These are phyloP conservation scores for Astreopora myriophthalma DNA, from an alignment of 64 coral and sea anemone species.

Conservation along the genomic window DNA sequence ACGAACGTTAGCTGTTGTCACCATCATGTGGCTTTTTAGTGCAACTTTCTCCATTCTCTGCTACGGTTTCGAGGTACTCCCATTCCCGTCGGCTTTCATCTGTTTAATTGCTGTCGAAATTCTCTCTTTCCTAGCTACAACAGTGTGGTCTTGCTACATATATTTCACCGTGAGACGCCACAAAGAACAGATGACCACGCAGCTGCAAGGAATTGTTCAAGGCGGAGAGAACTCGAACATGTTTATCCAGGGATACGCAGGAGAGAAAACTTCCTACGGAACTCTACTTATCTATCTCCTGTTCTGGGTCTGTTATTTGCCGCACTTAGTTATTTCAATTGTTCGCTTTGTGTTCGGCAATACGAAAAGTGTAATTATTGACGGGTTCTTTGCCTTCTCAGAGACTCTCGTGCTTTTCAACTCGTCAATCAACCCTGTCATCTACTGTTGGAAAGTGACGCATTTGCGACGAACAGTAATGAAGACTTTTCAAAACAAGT, in stretches of 20 bases:
- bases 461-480: not conserved
- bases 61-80: not conserved
- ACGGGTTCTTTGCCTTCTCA: not conserved
- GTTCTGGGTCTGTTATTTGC: conserved; percentile 10
- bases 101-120: not conserved
- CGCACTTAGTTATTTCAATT: not conserved
- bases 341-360: too few relatives aligned
- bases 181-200: not conserved
- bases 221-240: not conserved
- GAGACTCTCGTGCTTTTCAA: not conserved
- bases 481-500: not conserved
- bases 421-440: not conserved
- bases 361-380: not conserved
- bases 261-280: not conserved
- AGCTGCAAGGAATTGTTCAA: not conserved
- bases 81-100: not conserved
- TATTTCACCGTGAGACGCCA: conserved; percentile 5
- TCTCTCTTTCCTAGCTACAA: not conserved
- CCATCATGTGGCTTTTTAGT: not conserved
- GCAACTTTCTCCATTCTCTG: not conserved
- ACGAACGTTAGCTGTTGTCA: not conserved
- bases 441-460: not conserved
- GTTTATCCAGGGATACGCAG: too few relatives aligned
- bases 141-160: not conserved
- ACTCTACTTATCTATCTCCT: not conserved